A percentile compares a stretch with the other conserved stretches of the same genome.
phyloP scores from a whole-genome alignment of 2,797 vertebrate genomes.

The Enteromius argenteus region DNA sequence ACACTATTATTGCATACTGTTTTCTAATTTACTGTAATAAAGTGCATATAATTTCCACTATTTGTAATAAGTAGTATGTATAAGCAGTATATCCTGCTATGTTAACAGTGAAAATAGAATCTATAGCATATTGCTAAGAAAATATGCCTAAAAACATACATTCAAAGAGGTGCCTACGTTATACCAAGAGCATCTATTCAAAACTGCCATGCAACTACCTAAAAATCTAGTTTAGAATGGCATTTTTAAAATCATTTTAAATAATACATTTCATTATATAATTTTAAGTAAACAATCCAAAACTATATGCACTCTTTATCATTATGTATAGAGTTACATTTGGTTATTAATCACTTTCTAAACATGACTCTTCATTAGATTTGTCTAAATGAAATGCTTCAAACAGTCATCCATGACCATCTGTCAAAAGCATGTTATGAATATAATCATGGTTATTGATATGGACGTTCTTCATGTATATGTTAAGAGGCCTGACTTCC shows the following conservation, averaged over 20 bases:
- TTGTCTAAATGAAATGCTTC: slow-evolving; percentile 29
- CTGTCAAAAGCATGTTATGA: slow-evolving; percentile 50
- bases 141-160: neutral
- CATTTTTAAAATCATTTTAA: neutral
- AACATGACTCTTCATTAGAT: slow-evolving; percentile 7
- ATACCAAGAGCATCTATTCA: neutral
- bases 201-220: neutral
- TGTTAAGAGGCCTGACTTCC: neutral
- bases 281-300: neutral
- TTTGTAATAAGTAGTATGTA: neutral
- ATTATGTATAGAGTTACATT: neutral
- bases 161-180: neutral
- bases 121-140: no score
- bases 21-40: neutral
- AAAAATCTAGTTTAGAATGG: neutral
- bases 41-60: neutral
- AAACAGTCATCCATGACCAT: slow-evolving; percentile 47
- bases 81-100: neutral
- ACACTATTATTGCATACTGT: neutral
- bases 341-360: neutral
- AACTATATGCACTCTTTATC: neutral
- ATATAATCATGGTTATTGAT: slow-evolving; percentile 32
- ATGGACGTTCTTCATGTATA: slow-evolving; percentile 20
- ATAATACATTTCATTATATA: neutral
- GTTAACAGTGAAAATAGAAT: neutral